Conservation (phyloP, 2,797 vertebrate genomes). For the Onychomys arenicola region DNA sequence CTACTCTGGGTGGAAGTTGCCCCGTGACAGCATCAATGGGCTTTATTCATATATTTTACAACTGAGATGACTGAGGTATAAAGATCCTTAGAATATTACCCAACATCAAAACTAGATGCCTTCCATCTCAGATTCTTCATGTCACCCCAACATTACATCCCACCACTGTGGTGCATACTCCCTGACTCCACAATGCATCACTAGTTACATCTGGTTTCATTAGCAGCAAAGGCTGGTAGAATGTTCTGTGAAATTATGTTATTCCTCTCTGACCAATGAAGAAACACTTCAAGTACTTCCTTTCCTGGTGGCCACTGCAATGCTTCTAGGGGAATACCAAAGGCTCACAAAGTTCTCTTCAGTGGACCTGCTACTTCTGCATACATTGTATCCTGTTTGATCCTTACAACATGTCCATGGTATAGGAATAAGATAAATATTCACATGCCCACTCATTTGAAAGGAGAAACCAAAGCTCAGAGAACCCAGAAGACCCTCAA, state of each 20-base stretch:
- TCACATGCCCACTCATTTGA: not conserved
- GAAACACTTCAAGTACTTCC: not conserved
- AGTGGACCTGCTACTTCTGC: not conserved
- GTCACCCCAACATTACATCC: not conserved
- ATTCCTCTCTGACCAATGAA: not conserved
- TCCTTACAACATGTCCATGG: not conserved
- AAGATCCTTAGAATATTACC: not conserved
- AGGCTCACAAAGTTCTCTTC: not conserved
- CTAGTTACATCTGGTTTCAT: not conserved
- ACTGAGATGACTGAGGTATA: not conserved
- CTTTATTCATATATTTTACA: slow-evolving; percentile 43
- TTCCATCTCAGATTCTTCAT: not conserved
- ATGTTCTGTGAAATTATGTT: not conserved
- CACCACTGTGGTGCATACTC: not conserved
- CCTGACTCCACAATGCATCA: not conserved
- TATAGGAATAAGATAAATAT: not conserved
- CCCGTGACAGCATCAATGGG: not conserved
- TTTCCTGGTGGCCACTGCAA: not conserved
- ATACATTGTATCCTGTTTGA: not conserved
- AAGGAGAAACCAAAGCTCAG: slow-evolving; percentile 18
- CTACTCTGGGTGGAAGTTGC: slow-evolving; percentile 8
- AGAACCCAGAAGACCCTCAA: not conserved
- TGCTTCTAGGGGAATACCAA: not conserved
- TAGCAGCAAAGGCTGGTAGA: not conserved
- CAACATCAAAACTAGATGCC: not conserved